Base-by-base conservation (phyloP, 2,113 vertebrate genomes). In the Kryptolebias marmoratus region DNA sequence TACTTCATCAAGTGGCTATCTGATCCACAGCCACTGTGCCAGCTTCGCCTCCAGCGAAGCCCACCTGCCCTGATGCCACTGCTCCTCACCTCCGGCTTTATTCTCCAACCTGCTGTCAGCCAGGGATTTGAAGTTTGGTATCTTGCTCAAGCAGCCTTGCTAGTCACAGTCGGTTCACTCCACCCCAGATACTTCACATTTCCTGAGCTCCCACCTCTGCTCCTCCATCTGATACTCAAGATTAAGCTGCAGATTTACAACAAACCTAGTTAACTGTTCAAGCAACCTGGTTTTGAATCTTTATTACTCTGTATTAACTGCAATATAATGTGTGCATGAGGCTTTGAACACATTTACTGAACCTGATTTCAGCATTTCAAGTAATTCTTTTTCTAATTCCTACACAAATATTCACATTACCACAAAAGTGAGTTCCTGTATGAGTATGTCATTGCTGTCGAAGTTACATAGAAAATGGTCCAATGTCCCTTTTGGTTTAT, bases 401-500 rank as follows among this genome's bases (percentile, higher is more conserved):
- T 31, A 8, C n/a, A 39, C 22, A 36, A 0, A 36, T 55, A 8
- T 75, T 28, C 62, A 42, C 39, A 67, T 1, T 3, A 45, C 15
- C 4, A 59, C 18, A n/a, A 49, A 13, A 44, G 36, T 9, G 32
- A 48, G 5, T 44, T 73, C 14, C 15, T 42, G 3, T 44, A 57
- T 11, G 45, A 64, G 0, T 18, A 27, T 53, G 16, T 27, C 32
- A 55, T 49, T 13, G 2, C 53, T 52, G 42, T 70, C 54, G 36
- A 76, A 54, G 5, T 16, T 64, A 54, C n/a, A 59, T 22, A 30
- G 48, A 27, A 15, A 68, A 31, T 47, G 47, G 61, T 64, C 39
- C 12, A 50, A 11, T 55, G 70, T 71, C 60, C 68, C 64, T 52
- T 63, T 71, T 56, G 59, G 50, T 62, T 60, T 62, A 12, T 53